Evolutionary conservation across 1,140 invertebrate genomes (phyloP), one percentile per base, ranked within the genome.

Genomic region (Subanguina moxae): DNA sequence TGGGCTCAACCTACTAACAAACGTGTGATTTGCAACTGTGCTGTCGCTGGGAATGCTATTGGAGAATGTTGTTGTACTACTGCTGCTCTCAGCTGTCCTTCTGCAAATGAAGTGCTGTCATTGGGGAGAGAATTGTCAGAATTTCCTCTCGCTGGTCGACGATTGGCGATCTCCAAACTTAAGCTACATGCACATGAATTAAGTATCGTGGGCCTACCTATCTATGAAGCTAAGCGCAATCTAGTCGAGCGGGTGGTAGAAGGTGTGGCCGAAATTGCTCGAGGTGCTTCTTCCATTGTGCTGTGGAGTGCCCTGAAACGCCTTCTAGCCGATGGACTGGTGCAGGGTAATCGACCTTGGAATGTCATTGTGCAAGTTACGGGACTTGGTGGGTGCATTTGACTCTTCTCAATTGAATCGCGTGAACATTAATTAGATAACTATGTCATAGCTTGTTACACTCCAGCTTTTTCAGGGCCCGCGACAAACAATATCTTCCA

Each of bases 171-270:
- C 19, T 19, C 19, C 58, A 61, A 21, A 38, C 57, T 46, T 8
- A 45, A 68, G 30, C 28, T 70, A 8, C 48, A 73, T 43, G 42
- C 68, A 5, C 45, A 62, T 17, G 68, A 70, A 52, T 66, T 70
- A 32, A 57, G 71, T 0, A 67, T 75, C 11, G 69, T 82, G n/a
- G 81, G 78, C 8, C 52, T 81, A 46, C 79, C 79, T 23, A 72
- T 81, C 48, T 81, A 81, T 59, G 69, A 70, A n/a, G 57, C 62
- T 11, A 83, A 83, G 65, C 61, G 76, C 21, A 38, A 42, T 32
- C 56, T 81, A 8, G 75, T 81, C 19, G 79, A 81, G 57, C 65
- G 65, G 21, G 81, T 81, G 9, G 79, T 81, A 17, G 78, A 83
- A 46, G 79, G 79, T 5, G 82, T 81, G 21, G 81, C 82, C 15